Evolutionary conservation across 2,113 vertebrate genomes (phyloP).

Genomic region (Pelmatolapia mariae): DNA sequence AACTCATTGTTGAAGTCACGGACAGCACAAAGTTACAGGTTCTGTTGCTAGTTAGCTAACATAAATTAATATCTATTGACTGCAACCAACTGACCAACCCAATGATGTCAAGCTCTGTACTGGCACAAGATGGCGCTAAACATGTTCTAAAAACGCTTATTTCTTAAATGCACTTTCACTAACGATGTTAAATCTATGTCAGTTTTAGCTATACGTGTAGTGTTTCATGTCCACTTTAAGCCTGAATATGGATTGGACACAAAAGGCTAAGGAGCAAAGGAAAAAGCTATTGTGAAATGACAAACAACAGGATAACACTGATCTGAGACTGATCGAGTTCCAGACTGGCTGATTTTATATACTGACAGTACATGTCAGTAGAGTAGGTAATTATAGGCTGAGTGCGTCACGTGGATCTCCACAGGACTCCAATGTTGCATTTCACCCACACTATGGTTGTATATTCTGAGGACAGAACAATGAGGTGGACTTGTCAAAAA

Average conservation of each 20-base stretch:
- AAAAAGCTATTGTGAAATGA: neutral
- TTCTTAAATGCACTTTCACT: neutral
- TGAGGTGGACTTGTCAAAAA: constrained; percentile 30
- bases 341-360: constrained; percentile 20
- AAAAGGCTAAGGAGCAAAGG: neutral
- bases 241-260: neutral
- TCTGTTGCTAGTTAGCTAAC: too few species aligned
- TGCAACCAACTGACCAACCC: too few species aligned
- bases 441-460: neutral
- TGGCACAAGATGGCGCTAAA: neutral
- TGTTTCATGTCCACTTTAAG: neutral
- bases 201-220: neutral
- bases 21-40: too few species aligned
- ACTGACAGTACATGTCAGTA: constrained; percentile 7
- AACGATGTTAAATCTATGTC: neutral
- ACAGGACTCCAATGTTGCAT: neutral
- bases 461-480: constrained; percentile 32
- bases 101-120: neutral
- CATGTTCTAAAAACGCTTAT: neutral
- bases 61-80: too few species aligned
- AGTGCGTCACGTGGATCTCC: neutral
- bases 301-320: neutral
- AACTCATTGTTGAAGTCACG: too few species aligned
- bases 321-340: constrained; percentile 4
- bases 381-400: neutral